Percentiles rank a stretch among this genome's conserved stretches.
Conservation (phyloP, 2,888 invertebrate species). For the Pimpla rufipes region DNA sequence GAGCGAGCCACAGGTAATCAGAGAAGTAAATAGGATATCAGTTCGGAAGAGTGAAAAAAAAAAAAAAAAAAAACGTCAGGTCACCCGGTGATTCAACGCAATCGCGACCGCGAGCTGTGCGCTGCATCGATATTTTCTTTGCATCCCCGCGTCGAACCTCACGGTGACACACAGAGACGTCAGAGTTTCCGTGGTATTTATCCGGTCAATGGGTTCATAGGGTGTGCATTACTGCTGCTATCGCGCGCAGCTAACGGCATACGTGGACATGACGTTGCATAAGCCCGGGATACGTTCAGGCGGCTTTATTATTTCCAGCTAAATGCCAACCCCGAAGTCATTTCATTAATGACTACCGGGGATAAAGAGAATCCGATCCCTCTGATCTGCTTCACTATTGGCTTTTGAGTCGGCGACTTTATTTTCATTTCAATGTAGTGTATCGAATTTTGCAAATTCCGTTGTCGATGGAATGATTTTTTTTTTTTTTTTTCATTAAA, state of each 20-base stretch:
- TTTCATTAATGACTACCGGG: constrained; percentile 14
- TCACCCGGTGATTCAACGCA: constrained; percentile 7
- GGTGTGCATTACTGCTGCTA: background rate
- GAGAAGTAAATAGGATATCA: constrained; percentile 36
- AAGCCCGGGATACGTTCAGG: background rate
- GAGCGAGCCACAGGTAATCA: constrained; percentile 57
- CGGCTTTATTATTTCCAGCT: background rate
- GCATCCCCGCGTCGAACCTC: background rate
- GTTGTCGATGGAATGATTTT: too few relatives aligned
- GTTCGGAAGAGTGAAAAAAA: background rate
- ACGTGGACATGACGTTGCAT: background rate
- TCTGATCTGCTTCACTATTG: background rate
- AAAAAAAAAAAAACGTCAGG: constrained; percentile 1
- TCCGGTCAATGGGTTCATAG: constrained; percentile 4
- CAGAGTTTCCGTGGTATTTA: background rate
- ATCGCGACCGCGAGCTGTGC: background rate
- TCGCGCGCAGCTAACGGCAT: background rate
- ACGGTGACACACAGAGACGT: background rate
- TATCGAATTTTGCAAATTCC: too few relatives aligned
- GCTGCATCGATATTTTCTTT: constrained; percentile 9
- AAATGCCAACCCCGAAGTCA: constrained; percentile 3
- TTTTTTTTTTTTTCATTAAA: too few relatives aligned
- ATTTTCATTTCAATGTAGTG: too few relatives aligned
- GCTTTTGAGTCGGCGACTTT: too few relatives aligned
- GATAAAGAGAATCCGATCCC: background rate